phyloP scores from a whole-genome alignment of 2,888 invertebrate genomes.

The Lypha dubia region DNA sequence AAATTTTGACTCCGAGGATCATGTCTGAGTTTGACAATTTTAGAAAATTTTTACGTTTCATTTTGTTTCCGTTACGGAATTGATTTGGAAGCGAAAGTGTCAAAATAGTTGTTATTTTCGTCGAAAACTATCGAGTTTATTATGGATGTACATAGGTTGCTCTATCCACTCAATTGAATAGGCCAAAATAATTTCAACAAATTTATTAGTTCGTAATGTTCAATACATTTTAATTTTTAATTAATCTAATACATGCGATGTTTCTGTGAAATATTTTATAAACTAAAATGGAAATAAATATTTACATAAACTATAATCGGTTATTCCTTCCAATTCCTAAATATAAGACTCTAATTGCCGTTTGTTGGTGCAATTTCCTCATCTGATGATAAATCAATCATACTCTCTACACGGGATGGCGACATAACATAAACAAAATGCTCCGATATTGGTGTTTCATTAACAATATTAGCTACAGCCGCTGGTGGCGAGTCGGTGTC shows the following conservation, averaged over 20 bases:
- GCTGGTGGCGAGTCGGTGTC: constrained; percentile 79
- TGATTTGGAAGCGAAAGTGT: no score
- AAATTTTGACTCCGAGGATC: no score
- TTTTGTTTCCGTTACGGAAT: no score
- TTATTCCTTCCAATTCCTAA: background rate
- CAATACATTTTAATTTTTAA: constrained; percentile 19
- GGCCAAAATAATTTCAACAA: background rate
- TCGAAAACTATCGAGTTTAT: no score
- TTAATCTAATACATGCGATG: background rate
- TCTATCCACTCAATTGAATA: no score
- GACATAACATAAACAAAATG: constrained; percentile 83
- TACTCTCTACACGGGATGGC: constrained; percentile 82
- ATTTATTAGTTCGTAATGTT: constrained; percentile 2
- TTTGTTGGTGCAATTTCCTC: constrained; percentile 78
- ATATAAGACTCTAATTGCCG: constrained; percentile 58
- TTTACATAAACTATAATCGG: background rate
- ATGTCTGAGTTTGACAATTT: no score
- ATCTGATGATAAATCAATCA: constrained; percentile 83
- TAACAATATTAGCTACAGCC: constrained; percentile 73
- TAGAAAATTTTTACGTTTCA: no score
- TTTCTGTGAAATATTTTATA: constrained; percentile 14
- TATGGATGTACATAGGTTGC: no score
- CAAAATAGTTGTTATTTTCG: no score
- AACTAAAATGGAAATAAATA: constrained; percentile 18
- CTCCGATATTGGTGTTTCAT: constrained; percentile 78